Evolutionary conservation across 1,140 invertebrate species (phyloP).

Genomic region (Drosophila sturtevanti): DNA sequence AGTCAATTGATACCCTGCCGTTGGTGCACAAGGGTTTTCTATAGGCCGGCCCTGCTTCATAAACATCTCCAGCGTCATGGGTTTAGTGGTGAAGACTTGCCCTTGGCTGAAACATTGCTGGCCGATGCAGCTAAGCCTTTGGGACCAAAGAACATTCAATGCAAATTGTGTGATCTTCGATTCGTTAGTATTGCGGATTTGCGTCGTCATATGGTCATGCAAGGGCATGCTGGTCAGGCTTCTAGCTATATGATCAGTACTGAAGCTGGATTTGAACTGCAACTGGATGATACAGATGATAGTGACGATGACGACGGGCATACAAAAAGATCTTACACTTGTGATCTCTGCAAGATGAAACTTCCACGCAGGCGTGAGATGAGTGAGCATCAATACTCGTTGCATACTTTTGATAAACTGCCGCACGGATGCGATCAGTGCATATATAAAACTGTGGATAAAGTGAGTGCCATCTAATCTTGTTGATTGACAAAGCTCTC

Average conservation of each 20-base stretch:
- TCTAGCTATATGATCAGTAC: slow-evolving; percentile 67
- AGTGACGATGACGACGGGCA: slow-evolving; percentile 52
- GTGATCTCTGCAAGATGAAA: slow-evolving; percentile 53
- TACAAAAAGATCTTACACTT: slow-evolving; percentile 34
- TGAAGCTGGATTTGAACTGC: slow-evolving; percentile 60
- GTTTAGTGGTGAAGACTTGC: slow-evolving; percentile 56
- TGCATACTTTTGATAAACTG: slow-evolving; percentile 65
- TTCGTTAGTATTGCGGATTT: slow-evolving; percentile 66
- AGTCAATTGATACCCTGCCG: slow-evolving; percentile 83
- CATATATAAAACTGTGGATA: slow-evolving; percentile 60
- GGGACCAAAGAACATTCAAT: slow-evolving; percentile 60
- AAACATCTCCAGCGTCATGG: slow-evolving; percentile 70
- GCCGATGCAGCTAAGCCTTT: slow-evolving; percentile 56
- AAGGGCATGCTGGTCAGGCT: slow-evolving; percentile 30
- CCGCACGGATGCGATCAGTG: slow-evolving; percentile 59
- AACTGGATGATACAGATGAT: slow-evolving; percentile 70
- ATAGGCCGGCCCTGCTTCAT: slow-evolving; percentile 82
- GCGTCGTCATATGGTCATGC: slow-evolving; percentile 47
- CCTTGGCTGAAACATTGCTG: slow-evolving; percentile 63
- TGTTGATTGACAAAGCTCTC: neutral
- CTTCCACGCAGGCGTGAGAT: slow-evolving; percentile 58
- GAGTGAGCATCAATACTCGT: slow-evolving; percentile 63
- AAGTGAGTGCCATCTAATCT: slow-evolving; percentile 9
- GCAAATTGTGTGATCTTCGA: slow-evolving; percentile 63
- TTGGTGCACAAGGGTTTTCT: slow-evolving; percentile 84